Conservation (phyloP, 1,140 invertebrate species). For the Ostrea edulis region DNA sequence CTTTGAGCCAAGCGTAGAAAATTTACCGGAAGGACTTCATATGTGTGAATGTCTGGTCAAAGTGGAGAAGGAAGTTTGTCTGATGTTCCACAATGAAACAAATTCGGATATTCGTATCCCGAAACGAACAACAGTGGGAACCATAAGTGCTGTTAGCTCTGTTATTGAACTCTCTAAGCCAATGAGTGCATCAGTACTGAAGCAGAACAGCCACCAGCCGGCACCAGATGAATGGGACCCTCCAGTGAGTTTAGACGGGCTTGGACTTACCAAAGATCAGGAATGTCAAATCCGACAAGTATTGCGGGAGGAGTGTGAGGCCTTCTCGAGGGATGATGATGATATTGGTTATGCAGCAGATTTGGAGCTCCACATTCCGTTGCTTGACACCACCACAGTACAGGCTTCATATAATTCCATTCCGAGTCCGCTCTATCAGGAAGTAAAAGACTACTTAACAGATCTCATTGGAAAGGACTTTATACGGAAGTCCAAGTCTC, state of each 20-base stretch:
- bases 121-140: no score
- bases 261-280: neutral
- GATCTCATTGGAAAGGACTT: conserved; percentile 44
- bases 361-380: conserved; percentile 53
- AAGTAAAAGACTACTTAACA: conserved; percentile 58
- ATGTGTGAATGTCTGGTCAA: no score
- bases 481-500: conserved; percentile 43
- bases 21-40: no score
- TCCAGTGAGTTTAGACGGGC: neutral
- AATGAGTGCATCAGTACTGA: no score
- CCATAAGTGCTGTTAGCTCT: no score
- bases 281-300: neutral
- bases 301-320: neutral
- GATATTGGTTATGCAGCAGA: no score
- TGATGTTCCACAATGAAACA: no score
- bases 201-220: no score
- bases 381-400: conserved; percentile 51
- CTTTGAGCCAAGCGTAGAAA: no score
- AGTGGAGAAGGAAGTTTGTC: no score
- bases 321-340: conserved; percentile 30
- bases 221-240: neutral
- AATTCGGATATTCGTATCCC: no score
- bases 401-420: conserved; percentile 50
- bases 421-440: conserved; percentile 54
- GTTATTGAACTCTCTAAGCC: no score